These are phyloP conservation scores for Malacoctenus gilli DNA, from an alignment of 2,797 vertebrate genomes.

Conservation along the genomic window DNA sequence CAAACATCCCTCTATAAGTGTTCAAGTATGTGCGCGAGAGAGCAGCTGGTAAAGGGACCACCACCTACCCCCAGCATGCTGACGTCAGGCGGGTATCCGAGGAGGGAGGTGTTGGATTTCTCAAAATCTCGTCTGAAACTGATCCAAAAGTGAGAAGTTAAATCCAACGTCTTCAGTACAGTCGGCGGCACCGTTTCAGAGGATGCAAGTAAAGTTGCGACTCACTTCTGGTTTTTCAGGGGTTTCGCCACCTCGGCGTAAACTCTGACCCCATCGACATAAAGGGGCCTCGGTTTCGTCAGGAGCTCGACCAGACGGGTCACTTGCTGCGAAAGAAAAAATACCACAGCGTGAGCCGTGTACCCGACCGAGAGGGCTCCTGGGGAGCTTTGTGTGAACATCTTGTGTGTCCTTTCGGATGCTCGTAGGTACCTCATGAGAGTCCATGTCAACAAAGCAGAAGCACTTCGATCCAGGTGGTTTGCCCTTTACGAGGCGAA, in stretches of 20 bases:
- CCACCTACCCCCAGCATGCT: slow-evolving; percentile 64
- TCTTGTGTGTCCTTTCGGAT: no score
- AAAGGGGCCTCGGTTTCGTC: slow-evolving; percentile 88
- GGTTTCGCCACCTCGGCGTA: slow-evolving; percentile 92
- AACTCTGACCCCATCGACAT: slow-evolving; percentile 90
- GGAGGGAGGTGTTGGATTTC: slow-evolving; percentile 74
- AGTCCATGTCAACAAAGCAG: slow-evolving; percentile 97
- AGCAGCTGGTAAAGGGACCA: no score
- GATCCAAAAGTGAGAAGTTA: slow-evolving; percentile 6
- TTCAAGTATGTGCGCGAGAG: no score
- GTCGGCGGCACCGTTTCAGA: no score
- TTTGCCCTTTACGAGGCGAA: slow-evolving; percentile 93
- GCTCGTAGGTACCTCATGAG: slow-evolving; percentile 85
- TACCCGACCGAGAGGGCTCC: neutral
- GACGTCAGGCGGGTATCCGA: slow-evolving; percentile 75
- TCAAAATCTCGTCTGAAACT: slow-evolving; percentile 79
- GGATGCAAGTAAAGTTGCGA: neutral
- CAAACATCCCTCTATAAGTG: no score
- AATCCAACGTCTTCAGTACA: neutral
- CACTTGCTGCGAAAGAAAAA: slow-evolving; percentile 85
- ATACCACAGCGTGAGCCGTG: neutral
- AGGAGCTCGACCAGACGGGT: slow-evolving; percentile 91
- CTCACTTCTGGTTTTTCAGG: slow-evolving; percentile 84
- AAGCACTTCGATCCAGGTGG: slow-evolving; percentile 90
- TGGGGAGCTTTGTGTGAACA: no score